A percentile compares a stretch with the other conserved stretches of the same genome.
phyloP scores from a whole-genome alignment of 2,797 vertebrate species.

The Epinephelus awoara region DNA sequence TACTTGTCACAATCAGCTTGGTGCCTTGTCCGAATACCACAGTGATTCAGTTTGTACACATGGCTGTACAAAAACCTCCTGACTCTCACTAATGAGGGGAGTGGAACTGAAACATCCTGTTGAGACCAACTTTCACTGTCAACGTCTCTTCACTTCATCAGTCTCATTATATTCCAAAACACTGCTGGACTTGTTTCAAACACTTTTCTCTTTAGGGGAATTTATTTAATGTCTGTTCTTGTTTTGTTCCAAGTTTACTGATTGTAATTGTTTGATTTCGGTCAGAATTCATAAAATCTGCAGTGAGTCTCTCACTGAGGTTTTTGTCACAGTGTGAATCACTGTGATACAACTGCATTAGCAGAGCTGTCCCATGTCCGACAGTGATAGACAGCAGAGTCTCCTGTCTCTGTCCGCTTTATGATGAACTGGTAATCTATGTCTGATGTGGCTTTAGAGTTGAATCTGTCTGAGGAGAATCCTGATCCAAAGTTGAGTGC shows the following conservation, averaged over 20 bases:
- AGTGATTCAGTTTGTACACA: conserved; percentile 72
- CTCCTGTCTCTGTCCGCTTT: too few relatives aligned
- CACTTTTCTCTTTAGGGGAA: too few relatives aligned
- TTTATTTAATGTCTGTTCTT: not conserved
- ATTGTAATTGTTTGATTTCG: not conserved
- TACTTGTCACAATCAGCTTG: conserved; percentile 73
- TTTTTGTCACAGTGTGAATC: too few relatives aligned
- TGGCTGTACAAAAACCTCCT: conserved; percentile 74
- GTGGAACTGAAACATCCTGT: conserved; percentile 56
- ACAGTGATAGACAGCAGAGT: too few relatives aligned
- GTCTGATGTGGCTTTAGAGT: conserved; percentile 17
- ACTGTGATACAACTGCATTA: too few relatives aligned
- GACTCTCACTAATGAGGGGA: conserved; percentile 50
- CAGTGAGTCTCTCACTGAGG: not conserved
- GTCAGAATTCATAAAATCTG: too few relatives aligned
- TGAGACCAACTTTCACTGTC: conserved; percentile 48
- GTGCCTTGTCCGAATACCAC: conserved; percentile 81
- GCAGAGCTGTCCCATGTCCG: too few relatives aligned
- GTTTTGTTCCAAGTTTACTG: not conserved
- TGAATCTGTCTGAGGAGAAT: conserved; percentile 33
- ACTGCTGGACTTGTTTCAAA: not conserved
- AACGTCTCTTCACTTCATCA: conserved; percentile 19
- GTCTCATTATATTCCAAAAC: not conserved
- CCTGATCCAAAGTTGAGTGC: rapidly evolving
- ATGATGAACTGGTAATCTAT: too few relatives aligned